phyloP scores from a whole-genome alignment of 2,888 invertebrate genomes.

The Plebejus melissa region DNA sequence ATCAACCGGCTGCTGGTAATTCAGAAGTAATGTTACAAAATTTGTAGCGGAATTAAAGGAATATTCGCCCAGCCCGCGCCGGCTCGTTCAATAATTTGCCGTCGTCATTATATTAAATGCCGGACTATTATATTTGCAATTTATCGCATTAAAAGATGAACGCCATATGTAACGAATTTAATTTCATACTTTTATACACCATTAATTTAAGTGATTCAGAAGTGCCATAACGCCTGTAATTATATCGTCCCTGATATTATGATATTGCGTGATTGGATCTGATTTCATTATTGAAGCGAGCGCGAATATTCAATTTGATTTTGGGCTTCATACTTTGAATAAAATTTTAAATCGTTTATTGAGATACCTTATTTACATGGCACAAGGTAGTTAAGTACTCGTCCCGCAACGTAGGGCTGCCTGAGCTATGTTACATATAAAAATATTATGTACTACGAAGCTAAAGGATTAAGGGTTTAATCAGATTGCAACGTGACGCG shows the following conservation, averaged over 20 bases:
- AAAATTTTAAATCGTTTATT: background rate
- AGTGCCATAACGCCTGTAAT: background rate
- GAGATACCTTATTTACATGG: background rate
- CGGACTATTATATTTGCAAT: slow-evolving; percentile 16
- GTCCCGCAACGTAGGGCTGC: no score
- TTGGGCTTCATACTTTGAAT: background rate
- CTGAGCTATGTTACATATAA: no score
- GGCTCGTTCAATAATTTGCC: slow-evolving; percentile 14
- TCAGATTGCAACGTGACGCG: no score
- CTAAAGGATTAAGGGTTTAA: no score
- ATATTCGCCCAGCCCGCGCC: background rate
- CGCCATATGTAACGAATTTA: slow-evolving; percentile 12
- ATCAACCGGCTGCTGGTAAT: slow-evolving; percentile 69
- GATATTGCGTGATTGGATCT: background rate
- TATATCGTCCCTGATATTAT: background rate
- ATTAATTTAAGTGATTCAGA: background rate
- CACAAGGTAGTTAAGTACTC: background rate
- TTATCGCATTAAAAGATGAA: slow-evolving; percentile 13
- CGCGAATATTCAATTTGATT: background rate
- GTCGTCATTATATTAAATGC: slow-evolving; percentile 6
- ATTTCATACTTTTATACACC: slow-evolving; percentile 9
- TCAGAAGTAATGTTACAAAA: slow-evolving; percentile 73
- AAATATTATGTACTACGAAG: no score
- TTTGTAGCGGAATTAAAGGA: slow-evolving; percentile 46
- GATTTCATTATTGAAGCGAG: background rate